A percentile compares a stretch with the other conserved stretches of the same genome.
phyloP scores from a whole-genome alignment of 2,113 vertebrate genomes.

The Oreamnos americanus region DNA sequence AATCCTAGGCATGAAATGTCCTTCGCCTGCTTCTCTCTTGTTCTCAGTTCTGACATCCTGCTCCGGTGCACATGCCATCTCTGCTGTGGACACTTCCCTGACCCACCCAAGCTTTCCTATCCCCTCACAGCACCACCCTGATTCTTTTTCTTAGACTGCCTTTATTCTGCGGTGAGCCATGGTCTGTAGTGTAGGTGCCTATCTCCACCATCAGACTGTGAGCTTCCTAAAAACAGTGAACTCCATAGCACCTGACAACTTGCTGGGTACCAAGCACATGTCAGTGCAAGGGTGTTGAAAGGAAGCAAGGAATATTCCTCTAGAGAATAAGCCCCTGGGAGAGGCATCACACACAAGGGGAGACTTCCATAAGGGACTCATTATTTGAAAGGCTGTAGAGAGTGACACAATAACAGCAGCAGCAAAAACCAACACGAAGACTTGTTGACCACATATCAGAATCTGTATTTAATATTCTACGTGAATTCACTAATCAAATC shows the following conservation, averaged over 20 bases:
- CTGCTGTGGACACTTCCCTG: neutral
- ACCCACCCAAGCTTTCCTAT: neutral
- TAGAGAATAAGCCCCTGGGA: neutral
- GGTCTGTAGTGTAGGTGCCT: neutral
- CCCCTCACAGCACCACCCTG: fast-evolving
- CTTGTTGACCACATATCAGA: neutral
- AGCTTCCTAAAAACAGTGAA: neutral
- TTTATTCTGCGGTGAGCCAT: neutral
- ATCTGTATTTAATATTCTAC: neutral
- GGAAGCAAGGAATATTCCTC: neutral
- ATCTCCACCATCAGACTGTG: neutral
- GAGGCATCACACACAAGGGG: neutral
- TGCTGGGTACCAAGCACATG: fast-evolving
- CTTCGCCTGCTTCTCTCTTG: neutral
- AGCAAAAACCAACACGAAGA: neutral
- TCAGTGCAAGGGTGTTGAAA: no score
- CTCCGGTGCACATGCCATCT: neutral
- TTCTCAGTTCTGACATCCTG: neutral
- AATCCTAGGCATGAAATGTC: neutral
- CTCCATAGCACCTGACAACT: neutral
- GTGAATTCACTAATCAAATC: neutral
- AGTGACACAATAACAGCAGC: neutral
- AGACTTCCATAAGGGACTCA: neutral
- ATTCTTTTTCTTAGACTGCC: neutral
- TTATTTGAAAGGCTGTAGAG: neutral